Base-by-base conservation (phyloP, 1,140 invertebrate genomes). In the Drosophila obscura region DNA sequence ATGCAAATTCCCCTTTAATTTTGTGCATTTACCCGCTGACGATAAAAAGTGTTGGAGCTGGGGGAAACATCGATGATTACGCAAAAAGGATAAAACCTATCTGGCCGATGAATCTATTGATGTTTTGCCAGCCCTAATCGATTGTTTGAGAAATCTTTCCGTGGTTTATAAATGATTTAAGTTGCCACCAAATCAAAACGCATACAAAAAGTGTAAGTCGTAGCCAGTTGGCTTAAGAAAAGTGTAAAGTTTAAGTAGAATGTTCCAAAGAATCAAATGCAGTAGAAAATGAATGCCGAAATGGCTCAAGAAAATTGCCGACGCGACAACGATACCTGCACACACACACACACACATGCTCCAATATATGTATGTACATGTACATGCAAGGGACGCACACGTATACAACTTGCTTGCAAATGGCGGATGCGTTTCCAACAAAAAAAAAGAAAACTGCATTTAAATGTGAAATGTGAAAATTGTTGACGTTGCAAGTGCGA, bases 401-500 rank as follows among this genome's bases (percentile, higher is more conserved):
- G 67, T 49, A 58, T 52, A 73, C 56, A 82, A 68, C 58, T 82
- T 56, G 80, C 83, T 87, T 87, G 83, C 83, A 87, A 87, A 87
- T 87, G 83, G 83, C 83, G 83, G 83, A 87, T 87, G 79, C 65
- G 83, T 79, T 63, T 69, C 49, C 53, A 77, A 71, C 50, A 67
- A 72, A 80, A 67, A 72, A 80, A 73, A 67, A 73, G 73, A 85
- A 66, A 79, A 80, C 66, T 87, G 83, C 83, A 87, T 71, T 72
- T 77, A 53, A 66, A 73, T 80, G 83, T 79, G 66, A 73, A 81
- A 87, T 52, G 77, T 69, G 50, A 83, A 83, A 79, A 83, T 73
- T 87, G 83, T 88, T 83, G 83, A 87, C 83, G 83, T 87, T 87
- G 83, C 83, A 87, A 82, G 61, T 73, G 66, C 35, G 43, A 51